Evolutionary conservation across 1,140 invertebrate genomes (phyloP).

Genomic region (Olivierus martensii): DNA sequence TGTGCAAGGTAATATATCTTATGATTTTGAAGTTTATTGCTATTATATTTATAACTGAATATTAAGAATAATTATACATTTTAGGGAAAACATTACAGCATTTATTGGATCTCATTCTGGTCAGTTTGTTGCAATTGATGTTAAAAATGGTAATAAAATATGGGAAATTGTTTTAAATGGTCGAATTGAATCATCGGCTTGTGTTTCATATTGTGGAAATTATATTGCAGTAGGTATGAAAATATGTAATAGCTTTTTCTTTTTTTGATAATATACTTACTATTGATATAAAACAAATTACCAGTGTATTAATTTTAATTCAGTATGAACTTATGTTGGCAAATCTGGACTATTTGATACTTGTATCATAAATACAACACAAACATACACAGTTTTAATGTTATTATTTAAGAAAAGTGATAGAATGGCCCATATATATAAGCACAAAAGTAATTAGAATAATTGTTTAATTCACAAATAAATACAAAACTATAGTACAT

Average conservation of each 20-base stretch:
- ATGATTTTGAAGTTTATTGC: conserved; percentile 10
- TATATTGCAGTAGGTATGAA: conserved; percentile 30
- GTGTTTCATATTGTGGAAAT: conserved; percentile 29
- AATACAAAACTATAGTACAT: no score
- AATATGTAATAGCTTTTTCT: not conserved
- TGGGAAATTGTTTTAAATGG: conserved; percentile 35
- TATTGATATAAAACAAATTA: no score
- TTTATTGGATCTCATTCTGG: conserved; percentile 47
- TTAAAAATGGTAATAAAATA: conserved; percentile 25
- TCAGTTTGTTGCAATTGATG: conserved; percentile 38
- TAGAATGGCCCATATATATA: no score
- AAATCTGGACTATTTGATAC: no score
- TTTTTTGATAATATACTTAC: no score
- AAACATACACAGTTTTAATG: no score
- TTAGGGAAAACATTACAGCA: conserved; percentile 5
- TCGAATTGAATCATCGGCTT: conserved; percentile 42
- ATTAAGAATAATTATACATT: conserved; percentile 5
- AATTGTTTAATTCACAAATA: no score
- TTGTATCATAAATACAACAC: no score
- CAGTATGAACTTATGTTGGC: no score
- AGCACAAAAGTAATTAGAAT: no score
- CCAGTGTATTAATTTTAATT: no score
- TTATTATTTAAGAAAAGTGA: no score
- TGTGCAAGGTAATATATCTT: conserved; percentile 37
- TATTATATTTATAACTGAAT: not conserved